Conservation (phyloP, 2,113 vertebrate genomes). For the Poeciliopsis turrubarensis region DNA sequence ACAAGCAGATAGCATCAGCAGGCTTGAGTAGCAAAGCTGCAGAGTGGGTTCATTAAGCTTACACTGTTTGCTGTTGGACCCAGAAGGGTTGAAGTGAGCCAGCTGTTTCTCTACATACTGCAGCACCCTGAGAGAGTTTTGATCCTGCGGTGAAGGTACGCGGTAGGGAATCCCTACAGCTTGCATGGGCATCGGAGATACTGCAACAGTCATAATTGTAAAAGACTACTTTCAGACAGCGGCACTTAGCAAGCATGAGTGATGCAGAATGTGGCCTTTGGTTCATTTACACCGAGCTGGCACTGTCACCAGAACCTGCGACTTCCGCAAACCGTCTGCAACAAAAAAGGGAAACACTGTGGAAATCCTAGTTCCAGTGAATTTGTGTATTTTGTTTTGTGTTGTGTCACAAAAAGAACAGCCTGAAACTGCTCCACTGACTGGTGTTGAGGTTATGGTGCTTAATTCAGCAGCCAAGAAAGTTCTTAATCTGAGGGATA, state of each 20-base stretch:
- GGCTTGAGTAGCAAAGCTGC: slow-evolving; percentile 24
- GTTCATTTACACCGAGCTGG: neutral
- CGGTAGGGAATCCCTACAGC: slow-evolving; percentile 69
- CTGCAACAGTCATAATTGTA: slow-evolving; percentile 3
- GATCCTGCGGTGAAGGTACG: slow-evolving; percentile 71
- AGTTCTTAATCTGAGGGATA: neutral
- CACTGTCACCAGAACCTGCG: neutral
- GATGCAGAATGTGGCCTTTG: neutral
- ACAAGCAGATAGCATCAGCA: slow-evolving; percentile 9
- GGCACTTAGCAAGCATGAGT: neutral
- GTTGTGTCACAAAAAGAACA: neutral
- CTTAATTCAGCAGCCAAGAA: slow-evolving; percentile 32
- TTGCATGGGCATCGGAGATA: slow-evolving; percentile 72
- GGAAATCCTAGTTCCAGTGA: neutral
- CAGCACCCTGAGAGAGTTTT: slow-evolving; percentile 79
- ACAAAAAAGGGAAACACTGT: neutral
- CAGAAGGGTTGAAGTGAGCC: slow-evolving; percentile 79
- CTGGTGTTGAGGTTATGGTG: neutral
- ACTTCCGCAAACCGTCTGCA: neutral
- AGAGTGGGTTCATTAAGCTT: slow-evolving; percentile 51
- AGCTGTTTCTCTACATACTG: slow-evolving; percentile 81
- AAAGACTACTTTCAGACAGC: neutral
- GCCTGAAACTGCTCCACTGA: too few species aligned
- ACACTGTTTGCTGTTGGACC: slow-evolving; percentile 74
- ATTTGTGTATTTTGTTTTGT: neutral